phyloP scores from a whole-genome alignment of 2,113 vertebrate genomes.

The Thryonomys swinderianus region DNA sequence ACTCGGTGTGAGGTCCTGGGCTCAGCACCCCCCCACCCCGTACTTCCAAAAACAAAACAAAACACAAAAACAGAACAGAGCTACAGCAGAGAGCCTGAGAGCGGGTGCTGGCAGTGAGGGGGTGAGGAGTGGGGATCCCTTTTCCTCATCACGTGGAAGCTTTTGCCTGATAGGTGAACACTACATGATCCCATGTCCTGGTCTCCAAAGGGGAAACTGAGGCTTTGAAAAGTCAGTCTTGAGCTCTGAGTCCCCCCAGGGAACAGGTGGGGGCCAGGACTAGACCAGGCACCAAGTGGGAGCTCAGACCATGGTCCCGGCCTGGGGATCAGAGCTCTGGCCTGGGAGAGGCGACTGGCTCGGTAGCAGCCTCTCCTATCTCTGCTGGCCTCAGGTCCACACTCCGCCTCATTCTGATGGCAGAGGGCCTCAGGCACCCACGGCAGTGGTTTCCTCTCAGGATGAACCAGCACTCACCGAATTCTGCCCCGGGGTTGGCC shows the following conservation, averaged over 20 bases:
- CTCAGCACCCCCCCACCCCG: neutral
- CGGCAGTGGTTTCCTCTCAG: neutral
- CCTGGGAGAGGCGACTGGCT: no score
- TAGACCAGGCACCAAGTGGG: neutral
- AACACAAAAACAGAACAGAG: neutral
- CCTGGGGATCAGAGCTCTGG: no score
- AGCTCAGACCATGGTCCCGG: neutral
- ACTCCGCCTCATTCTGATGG: neutral
- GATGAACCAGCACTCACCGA: slow-evolving; percentile 81
- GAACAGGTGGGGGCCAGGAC: no score
- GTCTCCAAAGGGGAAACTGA: neutral
- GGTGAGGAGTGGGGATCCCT: no score
- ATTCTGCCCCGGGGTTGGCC: slow-evolving; percentile 88
- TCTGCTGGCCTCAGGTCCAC: rapidly evolving
- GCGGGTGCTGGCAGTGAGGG: neutral
- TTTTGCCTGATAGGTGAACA: neutral
- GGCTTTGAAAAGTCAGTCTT: neutral
- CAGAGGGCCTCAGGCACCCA: neutral
- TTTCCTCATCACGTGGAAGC: no score
- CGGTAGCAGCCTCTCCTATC: no score
- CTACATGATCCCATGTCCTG: rapidly evolving
- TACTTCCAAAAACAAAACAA: neutral
- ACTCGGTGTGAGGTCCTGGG: neutral
- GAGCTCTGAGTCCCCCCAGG: neutral
- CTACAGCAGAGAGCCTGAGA: neutral